A percentile compares a stretch with the other conserved stretches of the same genome.
Conservation (phyloP, 2,888 invertebrate species). For the Heteropelma amictum region DNA sequence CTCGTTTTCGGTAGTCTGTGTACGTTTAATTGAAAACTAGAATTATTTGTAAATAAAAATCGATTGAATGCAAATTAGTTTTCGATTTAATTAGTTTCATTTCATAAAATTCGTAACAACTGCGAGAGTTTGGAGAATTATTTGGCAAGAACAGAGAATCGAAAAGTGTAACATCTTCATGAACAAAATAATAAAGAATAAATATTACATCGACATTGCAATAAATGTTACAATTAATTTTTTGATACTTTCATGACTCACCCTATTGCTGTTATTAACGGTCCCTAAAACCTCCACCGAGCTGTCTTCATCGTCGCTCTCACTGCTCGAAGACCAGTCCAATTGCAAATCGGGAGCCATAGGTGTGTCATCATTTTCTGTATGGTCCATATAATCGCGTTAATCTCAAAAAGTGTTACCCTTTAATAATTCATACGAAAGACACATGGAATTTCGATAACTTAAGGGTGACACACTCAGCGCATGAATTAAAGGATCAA, state of each 20-base stretch:
- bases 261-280: constrained; percentile 67
- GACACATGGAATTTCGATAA: no score
- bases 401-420: not conserved
- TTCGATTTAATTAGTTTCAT: no score
- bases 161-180: no score
- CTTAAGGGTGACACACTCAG: no score
- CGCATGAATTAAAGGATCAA: no score
- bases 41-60: no score
- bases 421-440: not conserved
- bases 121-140: no score
- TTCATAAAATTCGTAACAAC: no score
- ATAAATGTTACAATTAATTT: not conserved
- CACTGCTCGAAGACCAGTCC: constrained; percentile 85
- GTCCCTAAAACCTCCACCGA: constrained; percentile 78
- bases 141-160: no score
- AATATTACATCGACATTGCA: no score
- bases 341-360: constrained; percentile 87
- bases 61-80: no score
- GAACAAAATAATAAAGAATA: no score
- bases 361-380: constrained; percentile 78
- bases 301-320: constrained; percentile 82
- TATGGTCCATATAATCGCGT: not conserved
- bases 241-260: not conserved
- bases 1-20: constrained; percentile 60
- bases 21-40: not conserved